These are phyloP conservation scores for Petrolisthes cinctipes DNA, from an alignment of 2,888 invertebrate species.

Conservation along the genomic window DNA sequence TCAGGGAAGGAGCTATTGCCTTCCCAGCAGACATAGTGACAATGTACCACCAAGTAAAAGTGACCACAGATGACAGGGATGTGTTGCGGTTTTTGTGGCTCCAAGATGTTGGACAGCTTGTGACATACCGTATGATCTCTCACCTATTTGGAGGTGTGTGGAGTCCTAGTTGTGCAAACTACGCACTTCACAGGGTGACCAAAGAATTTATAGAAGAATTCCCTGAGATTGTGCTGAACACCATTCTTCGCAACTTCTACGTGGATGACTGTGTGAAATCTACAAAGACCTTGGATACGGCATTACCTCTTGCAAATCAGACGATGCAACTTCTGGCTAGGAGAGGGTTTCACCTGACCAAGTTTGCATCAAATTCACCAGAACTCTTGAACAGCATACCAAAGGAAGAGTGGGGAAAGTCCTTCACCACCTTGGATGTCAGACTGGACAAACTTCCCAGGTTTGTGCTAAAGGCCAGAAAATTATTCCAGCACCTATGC, in stretches of 20 bases:
- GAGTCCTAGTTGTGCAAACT: slow-evolving; percentile 15
- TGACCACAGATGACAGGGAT: not conserved
- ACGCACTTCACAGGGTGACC: not conserved
- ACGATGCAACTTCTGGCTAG: slow-evolving; percentile 9
- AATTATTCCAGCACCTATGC: slow-evolving; percentile 19
- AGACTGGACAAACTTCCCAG: not conserved
- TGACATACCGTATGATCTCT: not conserved
- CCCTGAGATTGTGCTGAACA: slow-evolving; percentile 13
- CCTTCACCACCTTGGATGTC: slow-evolving; percentile 18
- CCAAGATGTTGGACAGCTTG: not conserved
- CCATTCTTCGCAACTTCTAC: not conserved
- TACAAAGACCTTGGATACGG: slow-evolving; percentile 5
- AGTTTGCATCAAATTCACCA: slow-evolving; percentile 1
- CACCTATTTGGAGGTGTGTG: slow-evolving; percentile 3
- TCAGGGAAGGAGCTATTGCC: slow-evolving; percentile 11
- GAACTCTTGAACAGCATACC: slow-evolving; percentile 5
- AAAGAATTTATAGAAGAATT: not conserved
- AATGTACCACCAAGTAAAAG: not conserved
- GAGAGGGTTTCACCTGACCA: slow-evolving; percentile 17
- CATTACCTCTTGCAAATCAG: slow-evolving; percentile 5
- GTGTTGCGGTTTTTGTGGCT: slow-evolving; percentile 16
- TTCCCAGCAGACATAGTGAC: slow-evolving; percentile 10
- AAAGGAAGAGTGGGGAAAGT: slow-evolving; percentile 24
- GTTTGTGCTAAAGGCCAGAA: slow-evolving; percentile 20
- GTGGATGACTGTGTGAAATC: slow-evolving; percentile 25